Percentiles rank a stretch among this genome's conserved stretches.
These are phyloP conservation scores for Pseudorasbora parva DNA, from an alignment of 2,113 vertebrate genomes.

Conservation along the genomic window DNA sequence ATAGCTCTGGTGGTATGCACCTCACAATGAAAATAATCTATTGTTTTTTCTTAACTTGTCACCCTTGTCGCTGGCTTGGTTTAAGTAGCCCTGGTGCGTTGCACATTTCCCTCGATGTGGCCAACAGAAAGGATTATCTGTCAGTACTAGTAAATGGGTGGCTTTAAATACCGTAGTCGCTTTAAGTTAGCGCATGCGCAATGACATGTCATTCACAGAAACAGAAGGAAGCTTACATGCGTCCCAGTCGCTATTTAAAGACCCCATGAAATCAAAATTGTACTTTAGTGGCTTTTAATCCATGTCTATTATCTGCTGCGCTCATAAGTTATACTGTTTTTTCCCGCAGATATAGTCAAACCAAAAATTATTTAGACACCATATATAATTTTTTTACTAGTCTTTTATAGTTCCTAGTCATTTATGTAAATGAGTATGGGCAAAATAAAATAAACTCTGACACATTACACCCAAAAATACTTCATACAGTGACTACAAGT, in stretches of 20 bases:
- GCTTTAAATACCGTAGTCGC: conserved; percentile 24
- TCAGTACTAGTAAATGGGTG: background rate
- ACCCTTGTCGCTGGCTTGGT: background rate
- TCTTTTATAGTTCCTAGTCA: no score
- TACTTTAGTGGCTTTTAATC: background rate
- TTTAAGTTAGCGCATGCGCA: conserved; percentile 23
- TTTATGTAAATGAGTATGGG: no score
- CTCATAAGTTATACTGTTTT: no score
- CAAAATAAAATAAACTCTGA: no score
- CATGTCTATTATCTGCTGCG: no score
- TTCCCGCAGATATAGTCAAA: background rate
- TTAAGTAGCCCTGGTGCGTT: background rate
- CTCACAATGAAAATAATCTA: background rate
- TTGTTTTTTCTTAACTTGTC: background rate
- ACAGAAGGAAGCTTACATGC: background rate
- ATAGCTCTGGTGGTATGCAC: background rate
- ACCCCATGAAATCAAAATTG: background rate
- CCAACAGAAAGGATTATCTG: background rate
- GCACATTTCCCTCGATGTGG: background rate
- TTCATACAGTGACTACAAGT: no score
- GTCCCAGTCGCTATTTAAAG: background rate
- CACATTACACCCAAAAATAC: no score
- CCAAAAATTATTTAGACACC: no score
- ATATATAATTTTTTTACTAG: no score
- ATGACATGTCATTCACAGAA: background rate